phyloP scores from a whole-genome alignment of 37 sponge, comb jelly and placozoan genomes.

The Halichondria panicea region DNA sequence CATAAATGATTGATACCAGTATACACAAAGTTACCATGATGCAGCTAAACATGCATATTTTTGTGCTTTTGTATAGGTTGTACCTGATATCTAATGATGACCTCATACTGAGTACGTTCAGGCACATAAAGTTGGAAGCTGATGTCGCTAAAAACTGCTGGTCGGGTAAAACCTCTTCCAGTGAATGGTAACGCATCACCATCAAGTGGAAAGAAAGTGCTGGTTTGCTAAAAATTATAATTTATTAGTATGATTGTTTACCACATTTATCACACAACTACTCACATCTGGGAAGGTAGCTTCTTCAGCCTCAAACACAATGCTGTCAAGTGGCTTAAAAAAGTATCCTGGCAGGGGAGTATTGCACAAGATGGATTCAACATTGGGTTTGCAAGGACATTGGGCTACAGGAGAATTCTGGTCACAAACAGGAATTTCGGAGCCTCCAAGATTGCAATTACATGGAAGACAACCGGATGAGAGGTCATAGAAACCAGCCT shows the following conservation, averaged over 20 bases:
- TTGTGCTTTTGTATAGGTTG: too few species aligned
- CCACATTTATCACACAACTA: not conserved
- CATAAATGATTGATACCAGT: too few species aligned
- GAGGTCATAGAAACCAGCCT: conserved; percentile 30
- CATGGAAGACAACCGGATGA: conserved; percentile 28
- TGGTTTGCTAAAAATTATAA: not conserved
- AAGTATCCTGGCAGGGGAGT: conserved; percentile 39
- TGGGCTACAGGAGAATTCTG: conserved; percentile 37
- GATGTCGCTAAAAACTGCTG: not conserved
- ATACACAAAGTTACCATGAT: too few species aligned
- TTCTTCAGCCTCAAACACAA: conserved; percentile 64
- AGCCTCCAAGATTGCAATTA: conserved; percentile 41
- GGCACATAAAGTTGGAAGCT: conserved; percentile 25
- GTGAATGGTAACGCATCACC: conserved; percentile 12
- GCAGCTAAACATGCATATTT: too few species aligned
- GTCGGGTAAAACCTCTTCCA: conserved; percentile 43
- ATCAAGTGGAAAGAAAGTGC: not conserved
- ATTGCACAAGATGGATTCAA: conserved; percentile 42
- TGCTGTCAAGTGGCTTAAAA: conserved; percentile 33
- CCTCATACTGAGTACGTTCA: conserved; percentile 33
- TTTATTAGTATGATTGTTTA: not conserved
- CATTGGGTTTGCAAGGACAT: conserved; percentile 62
- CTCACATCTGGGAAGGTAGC: conserved; percentile 24
- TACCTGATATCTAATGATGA: conserved; percentile 57
- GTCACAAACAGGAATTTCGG: conserved; percentile 47